These are phyloP conservation scores for Proteles cristata DNA, from an alignment of 2,113 vertebrate genomes.

Conservation along the genomic window DNA sequence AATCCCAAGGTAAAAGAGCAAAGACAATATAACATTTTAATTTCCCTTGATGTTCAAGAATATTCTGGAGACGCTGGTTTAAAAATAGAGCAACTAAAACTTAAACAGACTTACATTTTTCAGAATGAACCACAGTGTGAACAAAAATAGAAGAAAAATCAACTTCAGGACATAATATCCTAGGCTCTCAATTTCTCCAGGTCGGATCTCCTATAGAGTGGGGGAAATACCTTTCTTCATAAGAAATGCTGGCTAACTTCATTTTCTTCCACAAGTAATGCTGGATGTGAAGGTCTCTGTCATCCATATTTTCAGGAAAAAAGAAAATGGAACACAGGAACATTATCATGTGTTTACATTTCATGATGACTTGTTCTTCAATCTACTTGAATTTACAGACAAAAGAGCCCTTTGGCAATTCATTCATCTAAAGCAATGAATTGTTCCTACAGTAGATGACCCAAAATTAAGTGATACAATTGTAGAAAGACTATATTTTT, in stretches of 20 bases:
- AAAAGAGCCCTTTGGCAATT: background rate
- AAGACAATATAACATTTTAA: background rate
- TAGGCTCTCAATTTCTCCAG: background rate
- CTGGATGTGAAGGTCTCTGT: background rate
- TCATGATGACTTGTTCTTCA: background rate
- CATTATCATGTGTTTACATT: background rate
- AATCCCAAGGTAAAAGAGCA: background rate
- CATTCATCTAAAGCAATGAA: background rate
- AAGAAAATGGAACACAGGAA: background rate
- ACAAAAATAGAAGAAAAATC: background rate
- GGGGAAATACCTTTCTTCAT: background rate
- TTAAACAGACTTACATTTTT: background rate
- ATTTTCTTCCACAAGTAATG: background rate
- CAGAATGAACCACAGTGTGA: background rate
- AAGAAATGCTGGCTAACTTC: background rate
- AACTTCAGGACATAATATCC: background rate
- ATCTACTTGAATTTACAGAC: background rate
- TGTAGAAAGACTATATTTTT: background rate
- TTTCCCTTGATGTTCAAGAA: constrained; percentile 23
- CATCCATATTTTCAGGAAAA: background rate
- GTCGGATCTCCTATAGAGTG: background rate
- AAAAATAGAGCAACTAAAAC: background rate
- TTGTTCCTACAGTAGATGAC: background rate
- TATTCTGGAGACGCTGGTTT: background rate
- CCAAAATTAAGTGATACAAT: background rate